A percentile compares a stretch with the other conserved stretches of the same genome.
phyloP scores from a whole-genome alignment of 2,113 vertebrate genomes.

The Bufo bufo region DNA sequence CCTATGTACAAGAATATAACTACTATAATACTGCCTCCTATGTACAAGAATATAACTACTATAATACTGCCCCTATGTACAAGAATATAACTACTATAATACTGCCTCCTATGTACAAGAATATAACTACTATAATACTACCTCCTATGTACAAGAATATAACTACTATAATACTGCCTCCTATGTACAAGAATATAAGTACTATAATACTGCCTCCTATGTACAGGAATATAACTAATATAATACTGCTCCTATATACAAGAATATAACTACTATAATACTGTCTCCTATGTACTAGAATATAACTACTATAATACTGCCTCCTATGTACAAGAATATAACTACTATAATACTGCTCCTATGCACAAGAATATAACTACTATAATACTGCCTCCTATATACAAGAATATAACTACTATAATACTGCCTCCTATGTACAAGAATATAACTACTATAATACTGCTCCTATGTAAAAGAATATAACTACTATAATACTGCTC shows the following conservation, averaged over 20 bases:
- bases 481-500: not conserved
- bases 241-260: not conserved
- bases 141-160: not conserved
- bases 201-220: not conserved
- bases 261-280: too few relatives aligned
- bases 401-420: conserved; percentile 13
- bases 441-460: conserved; percentile 10
- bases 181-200: conserved; percentile 6
- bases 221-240: not conserved
- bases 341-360: not conserved
- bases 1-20: not conserved
- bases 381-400: not conserved
- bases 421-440: conserved; percentile 9
- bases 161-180: conserved; percentile 5
- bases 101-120: not conserved
- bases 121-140: not conserved
- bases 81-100: conserved; percentile 2
- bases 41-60: conserved; percentile 5
- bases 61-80: not conserved
- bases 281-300: too few relatives aligned
- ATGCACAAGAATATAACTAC: conserved; percentile 3
- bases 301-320: too few relatives aligned
- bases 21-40: not conserved
- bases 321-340: too few relatives aligned
- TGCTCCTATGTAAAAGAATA: not conserved